Evolutionary conservation across 2,113 vertebrate genomes (phyloP).

Genomic region (Parus major): DNA sequence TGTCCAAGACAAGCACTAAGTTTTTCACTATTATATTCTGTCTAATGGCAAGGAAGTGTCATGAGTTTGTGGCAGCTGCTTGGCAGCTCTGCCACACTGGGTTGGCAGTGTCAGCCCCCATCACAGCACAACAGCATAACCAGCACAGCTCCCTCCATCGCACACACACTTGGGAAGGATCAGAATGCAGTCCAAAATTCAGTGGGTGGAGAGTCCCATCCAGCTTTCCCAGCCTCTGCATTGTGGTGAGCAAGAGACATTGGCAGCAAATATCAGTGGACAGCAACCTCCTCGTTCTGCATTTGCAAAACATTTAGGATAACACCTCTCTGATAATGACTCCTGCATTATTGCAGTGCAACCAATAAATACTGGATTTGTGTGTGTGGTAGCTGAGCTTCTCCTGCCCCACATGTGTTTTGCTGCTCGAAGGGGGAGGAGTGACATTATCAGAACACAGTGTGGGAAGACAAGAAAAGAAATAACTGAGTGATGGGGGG

Average conservation of each 20-base stretch:
- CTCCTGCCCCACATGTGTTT: background rate
- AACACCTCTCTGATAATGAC: background rate
- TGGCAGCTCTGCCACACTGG: background rate
- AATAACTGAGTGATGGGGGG: background rate
- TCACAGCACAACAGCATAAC: background rate
- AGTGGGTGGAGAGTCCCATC: background rate
- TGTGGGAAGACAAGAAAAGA: background rate
- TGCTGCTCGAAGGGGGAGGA: background rate
- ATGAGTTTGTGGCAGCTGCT: background rate
- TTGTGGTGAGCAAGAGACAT: background rate
- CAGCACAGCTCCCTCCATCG: background rate
- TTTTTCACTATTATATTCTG: background rate
- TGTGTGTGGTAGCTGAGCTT: background rate
- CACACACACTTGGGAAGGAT: rapidly evolving
- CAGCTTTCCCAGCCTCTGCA: background rate
- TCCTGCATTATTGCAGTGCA: background rate
- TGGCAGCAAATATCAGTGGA: background rate
- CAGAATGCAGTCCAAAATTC: background rate
- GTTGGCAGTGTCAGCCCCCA: background rate
- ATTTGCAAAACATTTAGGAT: background rate
- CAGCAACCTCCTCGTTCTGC: background rate
- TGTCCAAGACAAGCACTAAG: background rate
- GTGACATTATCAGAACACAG: background rate
- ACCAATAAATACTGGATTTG: background rate
- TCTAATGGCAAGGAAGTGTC: background rate